These are phyloP conservation scores for Solenopsis fugax DNA, from an alignment of 1,140 invertebrate species.

Conservation along the genomic window DNA sequence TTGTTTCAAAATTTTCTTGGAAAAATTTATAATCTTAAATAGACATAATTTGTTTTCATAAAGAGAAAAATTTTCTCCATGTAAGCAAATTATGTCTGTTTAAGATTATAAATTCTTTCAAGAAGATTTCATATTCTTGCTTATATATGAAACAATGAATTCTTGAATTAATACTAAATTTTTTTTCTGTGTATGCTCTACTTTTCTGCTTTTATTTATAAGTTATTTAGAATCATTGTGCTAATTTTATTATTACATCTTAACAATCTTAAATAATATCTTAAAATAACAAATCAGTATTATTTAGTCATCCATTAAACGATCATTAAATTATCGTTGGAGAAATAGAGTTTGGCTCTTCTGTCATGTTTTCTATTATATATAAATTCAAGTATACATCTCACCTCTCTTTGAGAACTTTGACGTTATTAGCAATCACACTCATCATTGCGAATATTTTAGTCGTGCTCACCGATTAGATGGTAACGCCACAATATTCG, in stretches of 20 bases:
- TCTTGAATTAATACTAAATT: too few relatives aligned
- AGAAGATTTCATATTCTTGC: too few relatives aligned
- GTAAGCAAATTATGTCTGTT: too few relatives aligned
- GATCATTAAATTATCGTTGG: not conserved
- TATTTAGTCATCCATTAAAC: not conserved
- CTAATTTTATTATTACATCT: not conserved
- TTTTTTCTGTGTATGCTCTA: too few relatives aligned
- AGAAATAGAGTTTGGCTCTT: not conserved
- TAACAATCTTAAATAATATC: not conserved
- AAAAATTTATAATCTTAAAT: too few relatives aligned
- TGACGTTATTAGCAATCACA: not conserved
- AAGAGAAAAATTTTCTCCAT: too few relatives aligned
- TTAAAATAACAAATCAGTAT: not conserved
- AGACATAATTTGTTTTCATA: too few relatives aligned
- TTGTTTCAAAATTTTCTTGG: too few relatives aligned
- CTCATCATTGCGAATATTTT: not conserved
- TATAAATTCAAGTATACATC: not conserved
- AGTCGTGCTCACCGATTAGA: constrained; percentile 14
- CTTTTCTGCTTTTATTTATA: not conserved
- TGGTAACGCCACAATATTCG: not conserved
- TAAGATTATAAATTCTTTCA: too few relatives aligned
- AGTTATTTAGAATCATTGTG: constrained; percentile 1
- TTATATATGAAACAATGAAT: too few relatives aligned
- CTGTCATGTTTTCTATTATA: not conserved
- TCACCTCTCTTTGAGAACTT: not conserved